phyloP scores from a whole-genome alignment of 2,888 invertebrate species.

The Polydrusus cervinus region DNA sequence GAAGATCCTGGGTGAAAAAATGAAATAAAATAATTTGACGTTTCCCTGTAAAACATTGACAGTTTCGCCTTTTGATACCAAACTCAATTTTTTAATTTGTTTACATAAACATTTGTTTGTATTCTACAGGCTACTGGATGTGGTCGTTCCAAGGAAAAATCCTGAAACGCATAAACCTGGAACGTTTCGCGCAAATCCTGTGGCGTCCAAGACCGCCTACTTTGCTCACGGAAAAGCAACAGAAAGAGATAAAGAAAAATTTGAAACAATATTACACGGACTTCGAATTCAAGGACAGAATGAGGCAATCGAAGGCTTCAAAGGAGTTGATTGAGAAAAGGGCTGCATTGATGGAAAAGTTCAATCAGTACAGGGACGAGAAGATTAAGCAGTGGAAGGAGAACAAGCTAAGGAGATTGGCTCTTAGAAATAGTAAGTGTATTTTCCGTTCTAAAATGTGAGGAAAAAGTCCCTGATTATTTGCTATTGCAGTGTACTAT shows the following conservation, averaged over 20 bases:
- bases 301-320: conserved; percentile 92
- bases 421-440: conserved; percentile 89
- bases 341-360: conserved; percentile 89
- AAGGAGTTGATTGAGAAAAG: conserved; percentile 96
- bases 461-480: conserved; percentile 60
- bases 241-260: conserved; percentile 97
- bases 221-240: conserved; percentile 86
- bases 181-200: conserved; percentile 93
- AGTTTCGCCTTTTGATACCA: too few species aligned
- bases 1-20: too few species aligned
- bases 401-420: conserved; percentile 87
- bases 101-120: background rate
- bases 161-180: conserved; percentile 87
- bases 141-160: conserved; percentile 96
- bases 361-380: conserved; percentile 86
- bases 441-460: too few species aligned
- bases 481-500: conserved; percentile 55
- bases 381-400: conserved; percentile 83
- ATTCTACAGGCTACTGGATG: conserved; percentile 90
- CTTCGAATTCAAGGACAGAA: conserved; percentile 97
- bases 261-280: conserved; percentile 97
- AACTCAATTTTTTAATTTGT: too few species aligned
- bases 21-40: too few species aligned
- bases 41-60: too few species aligned
- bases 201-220: conserved; percentile 97